Conservation (phyloP, 2,113 vertebrate genomes). For the Tamias sibiricus region DNA sequence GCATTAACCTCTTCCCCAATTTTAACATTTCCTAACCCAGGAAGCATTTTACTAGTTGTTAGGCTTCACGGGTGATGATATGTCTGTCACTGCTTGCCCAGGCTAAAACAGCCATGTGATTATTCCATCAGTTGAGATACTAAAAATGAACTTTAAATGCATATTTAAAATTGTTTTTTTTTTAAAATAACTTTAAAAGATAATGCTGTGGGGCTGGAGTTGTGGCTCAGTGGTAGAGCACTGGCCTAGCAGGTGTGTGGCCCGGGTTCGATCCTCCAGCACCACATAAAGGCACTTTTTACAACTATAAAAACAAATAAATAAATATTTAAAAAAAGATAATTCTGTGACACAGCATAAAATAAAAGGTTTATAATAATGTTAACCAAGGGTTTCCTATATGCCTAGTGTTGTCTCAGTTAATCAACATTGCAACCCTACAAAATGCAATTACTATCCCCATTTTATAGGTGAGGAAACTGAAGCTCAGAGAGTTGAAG, state of each 20-base stretch:
- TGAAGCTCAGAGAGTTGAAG: not conserved
- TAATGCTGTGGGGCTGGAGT: too few species aligned
- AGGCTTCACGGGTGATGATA: not conserved
- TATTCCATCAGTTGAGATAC: not conserved
- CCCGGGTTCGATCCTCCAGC: too few species aligned
- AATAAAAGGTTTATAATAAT: constrained; percentile 29
- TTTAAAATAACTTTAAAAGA: not conserved
- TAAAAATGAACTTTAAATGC: constrained; percentile 38
- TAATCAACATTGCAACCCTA: not conserved
- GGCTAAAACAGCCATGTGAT: not conserved
- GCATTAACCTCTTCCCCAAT: not conserved
- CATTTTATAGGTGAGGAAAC: not conserved
- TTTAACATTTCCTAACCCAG: constrained; percentile 43
- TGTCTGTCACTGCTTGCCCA: not conserved
- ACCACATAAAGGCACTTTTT: too few species aligned
- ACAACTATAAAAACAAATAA: too few species aligned
- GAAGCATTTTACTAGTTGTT: not conserved
- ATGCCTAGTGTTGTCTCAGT: not conserved
- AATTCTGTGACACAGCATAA: not conserved
- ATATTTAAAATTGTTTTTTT: constrained; percentile 32
- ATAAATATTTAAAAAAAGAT: not conserved
- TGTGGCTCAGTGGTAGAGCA: too few species aligned
- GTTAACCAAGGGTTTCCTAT: constrained; percentile 10
- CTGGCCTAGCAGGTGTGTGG: too few species aligned
- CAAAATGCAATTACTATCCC: not conserved